Conservation (phyloP, 2,797 vertebrate species). For the Liparis tanakae region DNA sequence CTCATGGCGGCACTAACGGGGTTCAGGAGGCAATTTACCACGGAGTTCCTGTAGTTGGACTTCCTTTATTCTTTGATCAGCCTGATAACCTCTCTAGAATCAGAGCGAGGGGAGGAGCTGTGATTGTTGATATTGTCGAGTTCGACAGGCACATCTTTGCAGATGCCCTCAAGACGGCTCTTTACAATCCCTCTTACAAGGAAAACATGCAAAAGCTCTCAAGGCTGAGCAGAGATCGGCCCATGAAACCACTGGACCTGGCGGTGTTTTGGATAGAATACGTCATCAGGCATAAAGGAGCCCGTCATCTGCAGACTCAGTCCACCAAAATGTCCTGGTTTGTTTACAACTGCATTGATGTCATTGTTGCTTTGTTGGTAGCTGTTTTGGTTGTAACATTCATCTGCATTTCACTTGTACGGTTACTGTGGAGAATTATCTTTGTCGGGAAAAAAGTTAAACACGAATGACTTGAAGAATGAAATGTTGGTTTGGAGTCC, state of each 20-base stretch:
- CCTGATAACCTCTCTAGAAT: too few species aligned
- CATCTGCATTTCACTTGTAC: conserved; percentile 41
- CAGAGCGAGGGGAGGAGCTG: too few species aligned
- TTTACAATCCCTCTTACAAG: conserved; percentile 76
- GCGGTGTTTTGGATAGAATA: conserved; percentile 84
- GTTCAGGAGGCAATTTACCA: too few species aligned
- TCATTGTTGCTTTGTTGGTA: conserved; percentile 58
- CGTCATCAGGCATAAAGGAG: conserved; percentile 82
- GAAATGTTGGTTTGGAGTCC: neutral
- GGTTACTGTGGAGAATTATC: conserved; percentile 50
- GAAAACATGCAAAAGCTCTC: conserved; percentile 81
- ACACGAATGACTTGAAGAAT: conserved; percentile 40
- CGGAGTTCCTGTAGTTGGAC: too few species aligned
- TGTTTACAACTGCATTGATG: conserved; percentile 76
- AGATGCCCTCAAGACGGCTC: too few species aligned
- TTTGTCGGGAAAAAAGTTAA: conserved; percentile 57
- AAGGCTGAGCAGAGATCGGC: conserved; percentile 75
- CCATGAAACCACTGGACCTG: conserved; percentile 72
- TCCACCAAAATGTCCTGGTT: conserved; percentile 79
- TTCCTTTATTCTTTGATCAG: too few species aligned
- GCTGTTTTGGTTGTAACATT: conserved; percentile 30
- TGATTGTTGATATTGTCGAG: too few species aligned
- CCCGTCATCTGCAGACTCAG: conserved; percentile 71
- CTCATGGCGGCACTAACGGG: too few species aligned
- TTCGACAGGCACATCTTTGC: too few species aligned